Conservation (phyloP, 2,888 invertebrate genomes). For the Smittia aterrima region DNA sequence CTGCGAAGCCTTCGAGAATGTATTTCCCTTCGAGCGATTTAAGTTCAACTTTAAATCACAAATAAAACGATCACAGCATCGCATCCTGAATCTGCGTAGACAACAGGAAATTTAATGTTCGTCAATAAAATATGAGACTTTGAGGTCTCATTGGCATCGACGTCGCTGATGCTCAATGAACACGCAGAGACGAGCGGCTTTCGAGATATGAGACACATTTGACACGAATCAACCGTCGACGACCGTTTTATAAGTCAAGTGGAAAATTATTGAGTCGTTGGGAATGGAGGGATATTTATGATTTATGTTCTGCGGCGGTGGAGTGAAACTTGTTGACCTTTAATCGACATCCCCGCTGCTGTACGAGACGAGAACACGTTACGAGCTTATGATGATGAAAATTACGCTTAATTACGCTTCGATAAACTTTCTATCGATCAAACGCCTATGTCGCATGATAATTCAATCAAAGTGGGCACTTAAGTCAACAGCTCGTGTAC, state of each 20-base stretch:
- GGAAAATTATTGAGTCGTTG: slow-evolving; percentile 22
- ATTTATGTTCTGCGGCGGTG: neutral
- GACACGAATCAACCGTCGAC: neutral
- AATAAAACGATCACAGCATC: neutral
- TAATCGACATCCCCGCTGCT: neutral
- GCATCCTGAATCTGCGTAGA: neutral
- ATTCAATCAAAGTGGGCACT: neutral
- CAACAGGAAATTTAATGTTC: slow-evolving; percentile 22
- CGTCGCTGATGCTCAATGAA: neutral
- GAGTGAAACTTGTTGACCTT: slow-evolving; percentile 26
- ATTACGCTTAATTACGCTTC: neutral
- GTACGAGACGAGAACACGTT: no score
- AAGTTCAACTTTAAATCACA: neutral
- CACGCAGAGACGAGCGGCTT: neutral
- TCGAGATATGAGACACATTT: neutral
- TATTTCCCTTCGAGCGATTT: neutral
- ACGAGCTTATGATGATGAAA: neutral
- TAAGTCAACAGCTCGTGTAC: neutral
- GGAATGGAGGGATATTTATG: neutral
- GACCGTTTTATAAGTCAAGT: slow-evolving; percentile 5
- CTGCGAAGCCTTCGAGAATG: neutral
- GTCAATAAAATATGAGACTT: slow-evolving; percentile 15
- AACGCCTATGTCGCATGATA: neutral
- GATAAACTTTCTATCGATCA: neutral
- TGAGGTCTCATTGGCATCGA: neutral